Evolutionary conservation across 2,888 invertebrate genomes (phyloP).

Genomic region (Phengaris alcon): DNA sequence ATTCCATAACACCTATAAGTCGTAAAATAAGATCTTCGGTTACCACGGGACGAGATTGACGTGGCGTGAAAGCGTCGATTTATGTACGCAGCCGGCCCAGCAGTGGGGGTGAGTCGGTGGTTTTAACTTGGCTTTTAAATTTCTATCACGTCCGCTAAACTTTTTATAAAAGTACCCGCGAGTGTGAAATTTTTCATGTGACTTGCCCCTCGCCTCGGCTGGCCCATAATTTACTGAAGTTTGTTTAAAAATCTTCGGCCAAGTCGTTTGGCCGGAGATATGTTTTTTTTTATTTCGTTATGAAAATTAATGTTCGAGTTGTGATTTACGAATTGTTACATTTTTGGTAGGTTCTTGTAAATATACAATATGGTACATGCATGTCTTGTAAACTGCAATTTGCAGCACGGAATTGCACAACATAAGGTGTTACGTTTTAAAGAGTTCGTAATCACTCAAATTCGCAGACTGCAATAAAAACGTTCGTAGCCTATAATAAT

Average conservation of each 20-base stretch:
- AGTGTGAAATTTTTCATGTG: constrained; percentile 24
- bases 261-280: background rate
- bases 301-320: constrained; percentile 4
- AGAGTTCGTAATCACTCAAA: too few species aligned
- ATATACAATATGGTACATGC: too few species aligned
- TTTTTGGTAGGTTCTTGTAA: background rate
- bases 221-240: constrained; percentile 25
- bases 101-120: too few species aligned
- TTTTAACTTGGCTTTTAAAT: constrained; percentile 25
- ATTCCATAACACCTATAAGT: too few species aligned
- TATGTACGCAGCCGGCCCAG: background rate
- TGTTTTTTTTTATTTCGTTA: constrained; percentile 9
- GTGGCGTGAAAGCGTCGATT: too few species aligned
- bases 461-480: too few species aligned
- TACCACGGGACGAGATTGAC: background rate
- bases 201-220: constrained; percentile 13
- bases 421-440: too few species aligned
- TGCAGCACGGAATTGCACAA: too few species aligned
- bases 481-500: too few species aligned
- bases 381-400: too few species aligned
- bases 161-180: constrained; percentile 25
- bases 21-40: too few species aligned
- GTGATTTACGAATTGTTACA: background rate
- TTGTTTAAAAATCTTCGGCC: constrained; percentile 27
- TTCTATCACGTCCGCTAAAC: constrained; percentile 23